phyloP scores from a whole-genome alignment of 2,797 vertebrate species.

The Ctenopoma kingsleyae region DNA sequence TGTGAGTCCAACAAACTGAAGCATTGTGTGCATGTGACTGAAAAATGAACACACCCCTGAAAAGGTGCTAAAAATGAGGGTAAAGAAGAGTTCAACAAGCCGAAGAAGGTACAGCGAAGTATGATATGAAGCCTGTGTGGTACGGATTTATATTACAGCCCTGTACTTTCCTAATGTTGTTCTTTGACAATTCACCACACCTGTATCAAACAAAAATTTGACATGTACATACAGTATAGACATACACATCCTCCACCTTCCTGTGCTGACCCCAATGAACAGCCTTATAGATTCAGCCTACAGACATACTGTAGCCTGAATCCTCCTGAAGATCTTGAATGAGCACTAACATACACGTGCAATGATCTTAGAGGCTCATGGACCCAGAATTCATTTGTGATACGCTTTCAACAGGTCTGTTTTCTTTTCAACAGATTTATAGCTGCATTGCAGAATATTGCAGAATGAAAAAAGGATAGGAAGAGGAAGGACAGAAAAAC shows the following conservation, averaged over 20 bases:
- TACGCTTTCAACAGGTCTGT: slow-evolving; percentile 10
- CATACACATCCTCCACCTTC: neutral
- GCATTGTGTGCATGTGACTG: neutral
- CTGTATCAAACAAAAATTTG: slow-evolving; percentile 9
- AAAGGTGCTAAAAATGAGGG: neutral
- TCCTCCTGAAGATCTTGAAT: slow-evolving; percentile 2
- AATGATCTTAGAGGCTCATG: slow-evolving; percentile 10
- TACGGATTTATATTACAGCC: no score
- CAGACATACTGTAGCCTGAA: slow-evolving; percentile 9
- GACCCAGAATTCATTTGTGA: slow-evolving; percentile 17
- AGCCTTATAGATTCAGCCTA: neutral
- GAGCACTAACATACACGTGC: slow-evolving; percentile 15
- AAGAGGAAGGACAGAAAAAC: slow-evolving; percentile 7
- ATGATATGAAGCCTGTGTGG: neutral
- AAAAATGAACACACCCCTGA: neutral
- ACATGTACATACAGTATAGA: no score
- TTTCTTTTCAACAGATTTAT: slow-evolving; percentile 19
- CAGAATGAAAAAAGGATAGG: neutral
- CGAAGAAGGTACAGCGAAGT: neutral
- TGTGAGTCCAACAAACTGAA: neutral
- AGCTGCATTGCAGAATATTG: slow-evolving; percentile 24
- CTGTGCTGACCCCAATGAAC: neutral
- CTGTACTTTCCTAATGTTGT: no score
- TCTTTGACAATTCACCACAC: no score
- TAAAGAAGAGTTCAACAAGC: neutral